Base-by-base conservation (phyloP, 2,113 vertebrate genomes). In the Drymodes brunneopygia region DNA sequence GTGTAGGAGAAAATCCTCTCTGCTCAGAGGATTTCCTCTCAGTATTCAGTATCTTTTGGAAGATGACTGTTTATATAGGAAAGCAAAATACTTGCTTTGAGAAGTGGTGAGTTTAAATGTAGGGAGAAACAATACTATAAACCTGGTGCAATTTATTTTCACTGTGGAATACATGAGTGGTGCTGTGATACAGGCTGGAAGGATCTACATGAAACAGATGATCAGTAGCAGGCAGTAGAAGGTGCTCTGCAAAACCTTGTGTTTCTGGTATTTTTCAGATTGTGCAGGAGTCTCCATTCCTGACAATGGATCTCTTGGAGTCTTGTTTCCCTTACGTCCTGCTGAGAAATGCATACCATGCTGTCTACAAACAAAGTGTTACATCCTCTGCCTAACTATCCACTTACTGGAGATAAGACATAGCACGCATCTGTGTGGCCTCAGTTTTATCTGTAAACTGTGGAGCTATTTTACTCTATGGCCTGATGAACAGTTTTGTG, bases 221-320 rank as follows among this genome's bases (percentile, higher is more conserved):
- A 44, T 22, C 85, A 79, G 33, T 29, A 64, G 67, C 67, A 73
- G 29, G 20, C 45, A 42, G 36, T 11, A 45, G 81, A 50, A 81
- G 28, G 42, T 61, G 48, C 61, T 75, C 17, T 92, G 70, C 66
- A 85, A 90, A 93, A 33, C 23, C 54, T 62, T 66, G 47, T 86
- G 36, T 92, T 96, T 94, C 88, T 95, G 86, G 25, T 93, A 4
- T 97, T 95, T 97, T 95, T 90, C 98, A 99, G 99, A 99, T 99
- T 82, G 99, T 99, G 73, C 99, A 99, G 98, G 99, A 99, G 98
- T 99, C 99, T 64, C 99, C 99, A 0, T 99, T 99, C 98, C 98
- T 99, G 89, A 99, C 99, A 48, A 99, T 99, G 99, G 99, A 99
- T 97, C 98, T 99, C 97, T 97, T 99, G 98, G 99, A 99, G 97